These are phyloP conservation scores for Chloebia gouldiae DNA, from an alignment of 2,113 vertebrate species.

Conservation along the genomic window DNA sequence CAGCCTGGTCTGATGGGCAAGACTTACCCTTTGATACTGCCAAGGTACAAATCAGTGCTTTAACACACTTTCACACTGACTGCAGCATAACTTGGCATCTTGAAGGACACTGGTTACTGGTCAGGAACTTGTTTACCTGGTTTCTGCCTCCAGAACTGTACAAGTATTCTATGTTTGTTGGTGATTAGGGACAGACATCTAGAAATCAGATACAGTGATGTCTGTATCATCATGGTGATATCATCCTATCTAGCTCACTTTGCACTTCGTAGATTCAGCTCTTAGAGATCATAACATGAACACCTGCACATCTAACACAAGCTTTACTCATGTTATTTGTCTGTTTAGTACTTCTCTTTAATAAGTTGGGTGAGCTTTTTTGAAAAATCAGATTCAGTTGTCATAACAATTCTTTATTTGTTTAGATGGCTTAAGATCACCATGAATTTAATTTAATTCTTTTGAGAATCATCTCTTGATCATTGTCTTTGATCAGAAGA, in stretches of 20 bases:
- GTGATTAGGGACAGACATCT: not conserved
- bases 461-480: not conserved
- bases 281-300: not conserved
- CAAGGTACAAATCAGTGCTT: not conserved
- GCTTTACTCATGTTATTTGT: not conserved
- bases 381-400: not conserved
- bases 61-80: not conserved
- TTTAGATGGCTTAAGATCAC: not conserved
- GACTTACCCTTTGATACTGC: not conserved
- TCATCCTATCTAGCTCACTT: not conserved
- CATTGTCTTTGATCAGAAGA: not conserved
- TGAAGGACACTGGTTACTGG: not conserved
- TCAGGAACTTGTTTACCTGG: not conserved
- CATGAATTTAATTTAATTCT: not conserved
- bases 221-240: not conserved
- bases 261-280: not conserved
- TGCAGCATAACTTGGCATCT: not conserved
- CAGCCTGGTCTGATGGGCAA: not conserved
- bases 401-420: not conserved
- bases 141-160: not conserved
- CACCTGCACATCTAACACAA: not conserved
- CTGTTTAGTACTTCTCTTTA: not conserved
- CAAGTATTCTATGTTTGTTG: not conserved
- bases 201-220: not conserved
- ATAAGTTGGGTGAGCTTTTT: not conserved